These are phyloP conservation scores for Uropetala carovei DNA, from an alignment of 2,888 invertebrate genomes.

Conservation along the genomic window DNA sequence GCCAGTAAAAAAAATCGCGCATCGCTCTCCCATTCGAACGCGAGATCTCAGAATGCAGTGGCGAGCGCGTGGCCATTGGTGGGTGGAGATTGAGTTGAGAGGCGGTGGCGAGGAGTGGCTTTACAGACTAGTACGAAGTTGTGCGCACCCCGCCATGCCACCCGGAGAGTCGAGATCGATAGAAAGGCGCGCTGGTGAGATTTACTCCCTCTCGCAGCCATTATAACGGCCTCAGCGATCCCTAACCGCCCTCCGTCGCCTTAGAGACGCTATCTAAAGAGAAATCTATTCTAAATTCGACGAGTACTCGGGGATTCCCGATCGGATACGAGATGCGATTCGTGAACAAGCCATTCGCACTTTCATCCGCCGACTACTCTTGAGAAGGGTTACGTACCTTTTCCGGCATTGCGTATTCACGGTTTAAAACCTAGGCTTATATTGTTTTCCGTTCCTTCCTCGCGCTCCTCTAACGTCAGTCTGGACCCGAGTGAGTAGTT, in stretches of 20 bases:
- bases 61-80: too few relatives aligned
- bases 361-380: background rate
- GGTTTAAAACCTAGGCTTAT: background rate
- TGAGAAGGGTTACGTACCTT: slow-evolving; percentile 18
- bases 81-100: too few relatives aligned
- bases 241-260: background rate
- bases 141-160: background rate
- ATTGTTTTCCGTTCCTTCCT: too few relatives aligned
- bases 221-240: background rate
- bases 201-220: background rate
- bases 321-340: background rate
- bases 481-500: slow-evolving; percentile 54
- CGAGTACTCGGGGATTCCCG: too few relatives aligned
- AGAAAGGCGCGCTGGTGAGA: background rate
- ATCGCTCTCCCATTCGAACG: too few relatives aligned
- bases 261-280: too few relatives aligned
- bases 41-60: too few relatives aligned
- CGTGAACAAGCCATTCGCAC: background rate
- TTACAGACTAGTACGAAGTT: background rate
- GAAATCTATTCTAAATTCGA: too few relatives aligned
- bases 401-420: slow-evolving; percentile 48
- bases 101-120: background rate
- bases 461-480: slow-evolving; percentile 27
- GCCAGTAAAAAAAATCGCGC: too few relatives aligned
- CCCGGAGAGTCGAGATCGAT: background rate